Base-by-base conservation (phyloP, 2,888 invertebrate genomes). In the Netelia inedita region DNA sequence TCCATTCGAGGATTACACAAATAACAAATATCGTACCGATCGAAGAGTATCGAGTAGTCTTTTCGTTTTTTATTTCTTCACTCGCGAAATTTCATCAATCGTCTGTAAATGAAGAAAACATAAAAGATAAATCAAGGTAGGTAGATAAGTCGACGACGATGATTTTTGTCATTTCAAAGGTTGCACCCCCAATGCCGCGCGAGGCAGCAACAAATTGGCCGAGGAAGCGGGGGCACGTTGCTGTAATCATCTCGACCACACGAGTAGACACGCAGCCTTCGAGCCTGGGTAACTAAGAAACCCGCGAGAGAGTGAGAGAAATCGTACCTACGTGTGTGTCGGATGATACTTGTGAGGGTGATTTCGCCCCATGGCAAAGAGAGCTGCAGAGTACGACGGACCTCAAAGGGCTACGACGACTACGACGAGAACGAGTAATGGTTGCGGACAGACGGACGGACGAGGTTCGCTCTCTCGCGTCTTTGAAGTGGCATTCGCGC, bases 401-500 rank as follows among this genome's bases (percentile, higher is more conserved):
- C 82, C 85, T 85, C 85, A 85, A 85, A 85, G 85, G 85, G 69
- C 79, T 78, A 61, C 75, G 63, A 72, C 65, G 79, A 50, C 53
- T 28, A 73, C 73, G 79, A 69, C 75, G 71, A 61, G 59, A 73
- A 81, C 81, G 84, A 85, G 84, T 85, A 85, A 85, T 85, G 78
- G 84, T 85, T 73, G 81, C 78, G 73, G 84, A 81, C 68, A 65
- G 71, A 82, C 75, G 55, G 50, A 74, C 23, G 43, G 63, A 68
- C 57, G 65, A 50, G 68, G 61, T 66, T 16, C 43, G 73, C 71
- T 79, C 81, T 82, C 85, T 85, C 79, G n/a, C 82, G 85, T 82
- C 85, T 85, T 85, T 85, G 85, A 85, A 85, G 85, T 85, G 82
- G 75, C 71, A 81, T 79, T 85, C 81, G 74, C 74, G 79, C 59